A percentile compares a stretch with the other conserved stretches of the same genome.
phyloP scores from a whole-genome alignment of 2,113 vertebrate genomes.

The Gasterosteus nipponicus region DNA sequence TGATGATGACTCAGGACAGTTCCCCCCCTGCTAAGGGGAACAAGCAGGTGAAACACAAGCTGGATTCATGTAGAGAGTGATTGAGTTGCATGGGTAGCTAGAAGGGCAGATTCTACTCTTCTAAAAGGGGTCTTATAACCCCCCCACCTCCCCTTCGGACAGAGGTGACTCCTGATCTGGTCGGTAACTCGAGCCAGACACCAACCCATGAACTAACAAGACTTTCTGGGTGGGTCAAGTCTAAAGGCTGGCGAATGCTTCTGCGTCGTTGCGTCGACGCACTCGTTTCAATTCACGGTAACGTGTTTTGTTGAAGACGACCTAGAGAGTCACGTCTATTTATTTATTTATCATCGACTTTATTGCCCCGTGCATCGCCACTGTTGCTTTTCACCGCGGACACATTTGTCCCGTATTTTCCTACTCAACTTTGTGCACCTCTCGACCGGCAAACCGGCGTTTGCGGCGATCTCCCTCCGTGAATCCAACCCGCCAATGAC shows the following conservation, averaged over 20 bases:
- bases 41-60: background rate
- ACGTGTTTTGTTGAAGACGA: too few species aligned
- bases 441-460: too few species aligned
- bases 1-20: background rate
- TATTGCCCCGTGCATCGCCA: too few species aligned
- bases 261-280: too few species aligned
- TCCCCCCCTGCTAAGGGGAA: constrained; percentile 5
- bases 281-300: too few species aligned
- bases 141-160: background rate
- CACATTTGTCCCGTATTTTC: too few species aligned
- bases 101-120: constrained; percentile 22
- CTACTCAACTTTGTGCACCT: too few species aligned
- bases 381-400: too few species aligned
- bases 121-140: background rate
- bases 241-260: constrained; percentile 1
- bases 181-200: background rate
- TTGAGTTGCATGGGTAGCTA: constrained; percentile 36
- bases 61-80: constrained; percentile 51
- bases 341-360: too few species aligned
- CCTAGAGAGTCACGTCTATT: too few species aligned
- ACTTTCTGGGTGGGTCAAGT: constrained; percentile 1
- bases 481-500: too few species aligned
- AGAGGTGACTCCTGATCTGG: constrained; percentile 4
- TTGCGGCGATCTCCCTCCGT: too few species aligned
- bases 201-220: background rate